Evolutionary conservation across 2,888 invertebrate genomes (phyloP), one percentile per base, ranked within the genome.

Genomic region (Aporophyla nigra): DNA sequence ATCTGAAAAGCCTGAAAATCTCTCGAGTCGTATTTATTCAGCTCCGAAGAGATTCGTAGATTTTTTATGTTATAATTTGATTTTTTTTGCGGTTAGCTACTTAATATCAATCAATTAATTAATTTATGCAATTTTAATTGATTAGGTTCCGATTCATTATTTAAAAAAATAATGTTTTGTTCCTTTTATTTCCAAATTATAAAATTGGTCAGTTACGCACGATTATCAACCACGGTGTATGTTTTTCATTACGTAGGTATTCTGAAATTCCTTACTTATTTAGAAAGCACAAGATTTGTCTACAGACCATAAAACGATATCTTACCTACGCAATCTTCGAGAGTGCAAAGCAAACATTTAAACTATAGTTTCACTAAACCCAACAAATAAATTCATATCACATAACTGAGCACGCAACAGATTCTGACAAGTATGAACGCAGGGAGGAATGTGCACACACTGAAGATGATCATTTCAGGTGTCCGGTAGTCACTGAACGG

Each of bases 291-390:
- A 72, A 69, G 58, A 77, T 78, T 80, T 83, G 70, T 82, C 75
- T 71, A 77, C 51, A 87, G 82, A 82, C 82, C 85, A 87, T 87
- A 86, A 90, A 89, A 89, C 79, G 73, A 87, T 84, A 85, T 87
- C 92, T 92, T 93, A 96, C 96, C 96, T 94, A 91, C 96, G 95
- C 90, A 96, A 92, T 87, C 94, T 90, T 78, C 91, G 91, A 75
- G 95, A 94, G 90, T 93, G 93, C 89, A 94, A 92, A 91, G 93
- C 91, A 93, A 96, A 96, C 96, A 96, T 96, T 93, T 93, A 92
- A 89, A 91, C 91, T 89, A 88, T 86, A 90, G 88, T 93, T 93
- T 93, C 93, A 94, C 93, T 93, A 91, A 91, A 90, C 87, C 90
- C 86, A 91, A 91, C 91, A 92, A 90, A 89, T 84, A 89, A 90